phyloP scores from a whole-genome alignment of 1,140 invertebrate genomes.

The Anoplolepis gracilipes region DNA sequence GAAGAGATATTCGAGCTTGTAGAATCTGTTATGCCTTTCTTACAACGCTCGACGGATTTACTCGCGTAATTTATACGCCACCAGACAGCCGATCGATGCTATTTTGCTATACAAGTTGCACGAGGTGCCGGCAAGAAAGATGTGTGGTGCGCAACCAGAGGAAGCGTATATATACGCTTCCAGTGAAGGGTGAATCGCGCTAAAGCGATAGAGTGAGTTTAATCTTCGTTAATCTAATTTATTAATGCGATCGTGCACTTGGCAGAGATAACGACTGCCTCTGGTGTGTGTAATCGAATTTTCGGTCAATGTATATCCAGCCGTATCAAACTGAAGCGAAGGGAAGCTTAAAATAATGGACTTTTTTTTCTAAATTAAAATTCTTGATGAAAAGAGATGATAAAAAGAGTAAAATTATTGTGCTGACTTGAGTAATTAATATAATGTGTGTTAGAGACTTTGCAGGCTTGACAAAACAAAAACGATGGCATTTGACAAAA shows the following conservation, averaged over 20 bases:
- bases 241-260: constrained; percentile 17
- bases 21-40: constrained; percentile 45
- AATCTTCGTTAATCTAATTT: constrained; percentile 42
- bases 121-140: constrained; percentile 66
- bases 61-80: constrained; percentile 75
- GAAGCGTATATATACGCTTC: constrained; percentile 31
- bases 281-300: constrained; percentile 44
- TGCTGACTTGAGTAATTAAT: not conserved
- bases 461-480: not conserved
- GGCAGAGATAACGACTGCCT: constrained; percentile 51
- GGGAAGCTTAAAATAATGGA: not conserved
- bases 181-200: constrained; percentile 39
- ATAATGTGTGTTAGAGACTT: not conserved
- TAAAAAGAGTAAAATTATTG: not conserved
- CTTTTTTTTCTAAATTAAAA: not conserved
- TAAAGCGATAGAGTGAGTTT: constrained; percentile 46
- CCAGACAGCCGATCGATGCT: constrained; percentile 81
- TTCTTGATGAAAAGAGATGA: not conserved
- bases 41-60: constrained; percentile 36
- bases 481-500: too few species aligned
- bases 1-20: constrained; percentile 18
- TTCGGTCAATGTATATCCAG: not conserved
- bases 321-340: not conserved
- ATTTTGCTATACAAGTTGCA: constrained; percentile 69
- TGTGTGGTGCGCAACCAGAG: constrained; percentile 59